These are phyloP conservation scores for Nasonia giraulti DNA, from an alignment of 1,140 invertebrate genomes.

Conservation along the genomic window DNA sequence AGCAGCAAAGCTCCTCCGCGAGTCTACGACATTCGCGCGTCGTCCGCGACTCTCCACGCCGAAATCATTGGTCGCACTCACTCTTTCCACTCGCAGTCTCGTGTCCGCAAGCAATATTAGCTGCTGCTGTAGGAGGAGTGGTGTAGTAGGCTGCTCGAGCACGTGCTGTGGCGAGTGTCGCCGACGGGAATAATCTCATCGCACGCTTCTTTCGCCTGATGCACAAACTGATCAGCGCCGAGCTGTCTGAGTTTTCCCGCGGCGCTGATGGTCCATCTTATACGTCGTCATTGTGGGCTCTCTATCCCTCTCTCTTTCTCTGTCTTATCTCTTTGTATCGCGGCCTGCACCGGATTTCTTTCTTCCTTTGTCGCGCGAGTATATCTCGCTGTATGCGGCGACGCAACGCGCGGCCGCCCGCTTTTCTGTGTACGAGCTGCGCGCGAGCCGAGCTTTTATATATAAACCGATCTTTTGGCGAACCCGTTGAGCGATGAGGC, in stretches of 20 bases:
- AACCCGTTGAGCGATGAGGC: slow-evolving; percentile 46
- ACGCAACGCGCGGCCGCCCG: slow-evolving; percentile 44
- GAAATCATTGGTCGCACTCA: neutral
- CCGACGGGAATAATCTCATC: slow-evolving; percentile 43
- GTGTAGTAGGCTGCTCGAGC: neutral
- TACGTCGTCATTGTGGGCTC: no score
- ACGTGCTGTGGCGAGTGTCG: slow-evolving; percentile 22
- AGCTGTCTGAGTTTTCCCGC: neutral
- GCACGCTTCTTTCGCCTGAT: neutral
- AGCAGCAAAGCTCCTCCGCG: neutral
- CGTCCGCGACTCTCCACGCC: neutral
- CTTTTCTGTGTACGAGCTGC: slow-evolving; percentile 59
- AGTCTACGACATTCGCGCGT: neutral
- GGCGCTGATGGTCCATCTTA: neutral
- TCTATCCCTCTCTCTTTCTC: slow-evolving; percentile 2
- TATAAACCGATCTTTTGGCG: slow-evolving; percentile 60
- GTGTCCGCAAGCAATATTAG: neutral
- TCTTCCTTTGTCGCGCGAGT: slow-evolving; percentile 26
- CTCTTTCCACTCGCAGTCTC: neutral
- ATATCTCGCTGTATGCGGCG: neutral
- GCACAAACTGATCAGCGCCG: neutral
- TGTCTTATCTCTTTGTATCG: slow-evolving; percentile 26
- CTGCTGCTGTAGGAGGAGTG: neutral
- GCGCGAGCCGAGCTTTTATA: slow-evolving; percentile 59
- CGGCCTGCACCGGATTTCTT: slow-evolving; percentile 16